Percentiles rank a stretch among this genome's conserved stretches.
These are phyloP conservation scores for Rutpela maculata DNA, from an alignment of 2,888 invertebrate genomes.

Conservation along the genomic window DNA sequence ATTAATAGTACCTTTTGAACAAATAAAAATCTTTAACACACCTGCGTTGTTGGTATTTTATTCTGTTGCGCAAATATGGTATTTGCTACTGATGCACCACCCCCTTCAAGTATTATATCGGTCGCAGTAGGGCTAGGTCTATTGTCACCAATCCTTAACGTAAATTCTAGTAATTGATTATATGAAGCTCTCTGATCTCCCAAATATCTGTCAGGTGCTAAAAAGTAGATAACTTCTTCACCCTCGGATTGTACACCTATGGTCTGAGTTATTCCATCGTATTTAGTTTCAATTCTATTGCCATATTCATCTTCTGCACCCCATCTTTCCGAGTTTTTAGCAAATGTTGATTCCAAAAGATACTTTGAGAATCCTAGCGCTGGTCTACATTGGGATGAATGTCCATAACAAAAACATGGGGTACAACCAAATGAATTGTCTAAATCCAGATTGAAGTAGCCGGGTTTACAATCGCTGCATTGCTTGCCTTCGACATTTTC, in stretches of 20 bases:
- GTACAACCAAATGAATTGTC: slow-evolving; percentile 96
- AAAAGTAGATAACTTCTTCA: slow-evolving; percentile 90
- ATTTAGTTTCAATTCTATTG: slow-evolving; percentile 79
- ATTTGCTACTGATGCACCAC: slow-evolving; percentile 85
- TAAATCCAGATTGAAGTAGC: slow-evolving; percentile 90
- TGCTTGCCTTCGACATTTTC: slow-evolving; percentile 96
- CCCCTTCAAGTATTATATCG: slow-evolving; percentile 93
- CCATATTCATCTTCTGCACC: slow-evolving; percentile 80
- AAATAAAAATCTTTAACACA: slow-evolving; percentile 66
- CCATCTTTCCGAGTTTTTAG: slow-evolving; percentile 92
- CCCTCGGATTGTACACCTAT: slow-evolving; percentile 84
- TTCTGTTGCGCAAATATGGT: slow-evolving; percentile 96
- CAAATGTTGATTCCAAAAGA: slow-evolving; percentile 88
- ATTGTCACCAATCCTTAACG: slow-evolving; percentile 89
- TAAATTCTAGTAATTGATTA: slow-evolving; percentile 93
- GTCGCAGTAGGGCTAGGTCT: slow-evolving; percentile 88
- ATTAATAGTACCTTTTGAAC: background rate
- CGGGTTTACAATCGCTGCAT: slow-evolving; percentile 96
- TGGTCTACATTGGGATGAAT: slow-evolving; percentile 93
- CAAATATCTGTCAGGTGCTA: slow-evolving; percentile 89
- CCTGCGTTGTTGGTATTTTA: slow-evolving; percentile 83
- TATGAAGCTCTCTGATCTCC: slow-evolving; percentile 96
- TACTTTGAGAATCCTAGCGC: slow-evolving; percentile 75
- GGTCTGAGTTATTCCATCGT: slow-evolving; percentile 87
- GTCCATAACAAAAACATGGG: slow-evolving; percentile 99